These are phyloP conservation scores for Belgica antarctica DNA, from an alignment of 2,888 invertebrate genomes.

Conservation along the genomic window DNA sequence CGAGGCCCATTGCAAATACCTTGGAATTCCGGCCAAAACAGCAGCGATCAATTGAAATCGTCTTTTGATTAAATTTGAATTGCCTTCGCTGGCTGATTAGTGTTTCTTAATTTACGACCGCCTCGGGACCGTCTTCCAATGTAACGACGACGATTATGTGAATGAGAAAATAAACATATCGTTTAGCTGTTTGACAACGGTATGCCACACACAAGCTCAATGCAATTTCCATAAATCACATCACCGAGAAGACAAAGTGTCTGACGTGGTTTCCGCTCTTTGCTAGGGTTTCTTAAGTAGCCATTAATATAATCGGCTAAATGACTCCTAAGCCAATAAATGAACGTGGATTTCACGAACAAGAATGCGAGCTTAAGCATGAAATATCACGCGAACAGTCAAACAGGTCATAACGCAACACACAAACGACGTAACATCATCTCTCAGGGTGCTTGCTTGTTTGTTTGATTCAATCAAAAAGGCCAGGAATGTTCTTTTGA, in stretches of 20 bases:
- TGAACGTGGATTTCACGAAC: too few species aligned
- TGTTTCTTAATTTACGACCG: constrained; percentile 1
- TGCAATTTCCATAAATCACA: neutral
- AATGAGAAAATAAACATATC: neutral
- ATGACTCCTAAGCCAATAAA: constrained; percentile 13
- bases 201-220: neutral
- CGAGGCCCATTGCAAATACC: neutral
- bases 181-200: neutral
- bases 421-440: neutral
- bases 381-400: neutral
- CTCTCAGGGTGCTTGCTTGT: neutral
- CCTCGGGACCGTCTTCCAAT: neutral
- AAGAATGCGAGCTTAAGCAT: neutral
- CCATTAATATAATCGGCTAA: constrained; percentile 14
- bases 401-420: neutral
- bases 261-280: neutral
- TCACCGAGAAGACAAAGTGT: too few species aligned
- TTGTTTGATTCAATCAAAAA: neutral
- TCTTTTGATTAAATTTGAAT: neutral
- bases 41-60: neutral
- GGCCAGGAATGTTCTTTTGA: neutral
- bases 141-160: neutral
- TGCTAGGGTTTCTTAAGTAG: neutral
- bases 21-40: neutral
- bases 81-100: neutral